A percentile compares a stretch with the other conserved stretches of the same genome.
Conservation (phyloP, 2,797 vertebrate species). For the Pristis pectinata region DNA sequence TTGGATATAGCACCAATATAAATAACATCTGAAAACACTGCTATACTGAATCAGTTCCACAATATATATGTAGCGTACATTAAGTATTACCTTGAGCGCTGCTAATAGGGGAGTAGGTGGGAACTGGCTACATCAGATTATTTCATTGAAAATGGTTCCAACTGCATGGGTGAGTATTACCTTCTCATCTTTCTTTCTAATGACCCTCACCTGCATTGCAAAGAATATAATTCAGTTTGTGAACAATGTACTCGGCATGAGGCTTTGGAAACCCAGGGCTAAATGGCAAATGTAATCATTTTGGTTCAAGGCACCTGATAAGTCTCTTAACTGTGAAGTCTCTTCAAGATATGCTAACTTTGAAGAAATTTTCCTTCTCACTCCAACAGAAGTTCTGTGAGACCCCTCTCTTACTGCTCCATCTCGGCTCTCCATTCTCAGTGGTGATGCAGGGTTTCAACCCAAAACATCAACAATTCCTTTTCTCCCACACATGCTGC, state of each 20-base stretch:
- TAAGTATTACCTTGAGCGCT: not conserved
- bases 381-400: no score
- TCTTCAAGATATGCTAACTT: no score
- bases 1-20: not conserved
- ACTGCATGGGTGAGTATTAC: not conserved
- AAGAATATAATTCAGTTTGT: not conserved
- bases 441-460: no score
- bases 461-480: no score
- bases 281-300: not conserved
- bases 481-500: no score
- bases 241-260: not conserved
- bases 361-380: no score
- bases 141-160: not conserved
- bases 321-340: not conserved
- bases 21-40: not conserved
- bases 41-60: not conserved
- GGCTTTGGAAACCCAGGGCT: not conserved
- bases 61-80: not conserved
- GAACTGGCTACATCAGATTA: not conserved
- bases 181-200: not conserved
- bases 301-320: not conserved
- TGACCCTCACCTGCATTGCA: not conserved
- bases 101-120: not conserved
- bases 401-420: no score
- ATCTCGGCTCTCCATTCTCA: no score